Evolutionary conservation across 2,113 vertebrate species (phyloP).

Genomic region (Peromyscus leucopus): DNA sequence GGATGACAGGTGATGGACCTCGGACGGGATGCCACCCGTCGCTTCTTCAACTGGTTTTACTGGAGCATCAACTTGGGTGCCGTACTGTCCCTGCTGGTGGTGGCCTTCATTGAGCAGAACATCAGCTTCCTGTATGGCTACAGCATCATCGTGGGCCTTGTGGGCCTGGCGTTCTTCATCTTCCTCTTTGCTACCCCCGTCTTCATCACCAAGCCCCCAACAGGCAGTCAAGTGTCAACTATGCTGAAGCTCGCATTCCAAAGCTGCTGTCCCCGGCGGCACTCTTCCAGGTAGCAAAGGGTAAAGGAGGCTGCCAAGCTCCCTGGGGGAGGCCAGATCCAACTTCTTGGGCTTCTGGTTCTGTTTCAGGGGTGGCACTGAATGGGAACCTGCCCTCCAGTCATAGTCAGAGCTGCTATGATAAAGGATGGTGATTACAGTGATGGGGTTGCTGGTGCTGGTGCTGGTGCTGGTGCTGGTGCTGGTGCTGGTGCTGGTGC

Average conservation of each 20-base stretch:
- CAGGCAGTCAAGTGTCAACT: slow-evolving; percentile 83
- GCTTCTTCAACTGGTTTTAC: slow-evolving; percentile 88
- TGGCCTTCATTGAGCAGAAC: slow-evolving; percentile 86
- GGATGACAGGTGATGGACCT: slow-evolving; percentile 78
- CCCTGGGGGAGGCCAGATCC: not conserved
- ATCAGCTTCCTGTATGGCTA: slow-evolving; percentile 81
- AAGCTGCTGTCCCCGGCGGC: slow-evolving; percentile 63
- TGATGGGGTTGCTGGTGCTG: not conserved
- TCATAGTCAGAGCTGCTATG: not conserved
- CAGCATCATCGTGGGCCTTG: slow-evolving; percentile 64
- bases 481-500: not conserved
- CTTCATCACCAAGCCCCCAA: slow-evolving; percentile 83
- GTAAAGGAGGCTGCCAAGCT: not conserved
- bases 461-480: not conserved
- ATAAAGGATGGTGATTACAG: not conserved
- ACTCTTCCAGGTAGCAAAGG: slow-evolving; percentile 59
- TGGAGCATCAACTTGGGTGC: slow-evolving; percentile 85
- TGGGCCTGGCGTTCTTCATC: slow-evolving; percentile 81
- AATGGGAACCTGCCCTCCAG: not conserved
- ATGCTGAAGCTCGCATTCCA: slow-evolving; percentile 78
- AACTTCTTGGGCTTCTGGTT: not conserved
- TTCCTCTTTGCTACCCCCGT: slow-evolving; percentile 83
- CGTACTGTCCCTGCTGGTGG: slow-evolving; percentile 78
- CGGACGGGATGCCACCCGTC: slow-evolving; percentile 62
- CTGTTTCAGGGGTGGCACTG: not conserved